Evolutionary conservation across 2,113 vertebrate species (phyloP).

Genomic region (Plestiodon gilberti): DNA sequence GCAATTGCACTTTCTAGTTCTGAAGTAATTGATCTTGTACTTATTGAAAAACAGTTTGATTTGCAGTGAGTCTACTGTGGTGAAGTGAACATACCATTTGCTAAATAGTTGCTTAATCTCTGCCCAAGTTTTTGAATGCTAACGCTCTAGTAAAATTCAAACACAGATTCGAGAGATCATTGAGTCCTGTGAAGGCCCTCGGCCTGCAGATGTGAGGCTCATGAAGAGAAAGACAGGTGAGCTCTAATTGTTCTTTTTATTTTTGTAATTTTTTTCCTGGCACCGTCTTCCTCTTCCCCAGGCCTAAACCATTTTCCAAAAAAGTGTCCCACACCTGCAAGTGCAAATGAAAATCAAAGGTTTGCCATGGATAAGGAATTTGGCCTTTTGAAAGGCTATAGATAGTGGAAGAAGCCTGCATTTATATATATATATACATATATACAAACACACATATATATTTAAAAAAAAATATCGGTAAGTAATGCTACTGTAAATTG

Average conservation of each 20-base stretch:
- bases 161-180: slow-evolving; percentile 91
- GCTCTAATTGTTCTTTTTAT: slow-evolving; percentile 62
- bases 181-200: slow-evolving; percentile 95
- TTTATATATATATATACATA: slow-evolving; percentile 3
- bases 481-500: slow-evolving; percentile 75
- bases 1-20: neutral
- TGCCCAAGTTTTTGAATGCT: slow-evolving; percentile 23
- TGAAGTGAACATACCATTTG: neutral
- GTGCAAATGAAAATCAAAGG: slow-evolving; percentile 78
- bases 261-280: slow-evolving; percentile 65
- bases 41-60: neutral
- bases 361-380: slow-evolving; percentile 94
- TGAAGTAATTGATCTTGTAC: neutral
- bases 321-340: slow-evolving; percentile 87
- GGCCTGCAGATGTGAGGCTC: slow-evolving; percentile 96
- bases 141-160: slow-evolving; percentile 64
- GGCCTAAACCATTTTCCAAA: slow-evolving; percentile 80
- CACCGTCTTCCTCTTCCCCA: slow-evolving; percentile 78
- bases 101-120: neutral
- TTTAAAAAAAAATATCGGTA: slow-evolving; percentile 77
- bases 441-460: slow-evolving; percentile 55
- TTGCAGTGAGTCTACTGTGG: rapidly evolving
- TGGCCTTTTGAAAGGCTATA: slow-evolving; percentile 78
- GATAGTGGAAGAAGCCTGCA: slow-evolving; percentile 75
- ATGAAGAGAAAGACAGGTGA: slow-evolving; percentile 99